These are phyloP conservation scores for Drosophila pseudoobscura DNA, from an alignment of 1,140 invertebrate species.

Conservation along the genomic window DNA sequence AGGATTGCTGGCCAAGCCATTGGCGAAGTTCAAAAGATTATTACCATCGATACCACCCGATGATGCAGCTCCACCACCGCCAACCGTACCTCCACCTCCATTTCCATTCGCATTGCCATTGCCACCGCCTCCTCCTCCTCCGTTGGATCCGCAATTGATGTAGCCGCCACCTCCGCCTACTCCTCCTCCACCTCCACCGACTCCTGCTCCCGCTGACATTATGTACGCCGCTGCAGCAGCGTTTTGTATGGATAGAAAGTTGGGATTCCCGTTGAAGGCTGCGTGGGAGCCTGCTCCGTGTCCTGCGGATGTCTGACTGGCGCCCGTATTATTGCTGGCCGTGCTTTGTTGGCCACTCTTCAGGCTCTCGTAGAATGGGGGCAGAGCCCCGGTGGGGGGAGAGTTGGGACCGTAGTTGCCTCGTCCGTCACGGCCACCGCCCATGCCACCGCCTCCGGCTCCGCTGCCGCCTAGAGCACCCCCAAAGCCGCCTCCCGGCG, in stretches of 20 bases:
- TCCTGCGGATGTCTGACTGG: slow-evolving; percentile 10
- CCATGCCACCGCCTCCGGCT: slow-evolving; percentile 86
- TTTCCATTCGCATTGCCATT: too few species aligned
- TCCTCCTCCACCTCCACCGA: slow-evolving; percentile 15
- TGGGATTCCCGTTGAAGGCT: slow-evolving; percentile 86
- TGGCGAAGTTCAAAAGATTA: slow-evolving; percentile 74
- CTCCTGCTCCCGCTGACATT: slow-evolving; percentile 62
- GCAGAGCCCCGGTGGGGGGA: slow-evolving; percentile 91
- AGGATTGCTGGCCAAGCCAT: slow-evolving; percentile 64
- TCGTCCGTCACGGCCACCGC: slow-evolving; percentile 89
- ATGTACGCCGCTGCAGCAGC: slow-evolving; percentile 73
- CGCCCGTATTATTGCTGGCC: slow-evolving; percentile 39
- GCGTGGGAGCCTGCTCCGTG: slow-evolving; percentile 75
- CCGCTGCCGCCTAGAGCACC: slow-evolving; percentile 86
- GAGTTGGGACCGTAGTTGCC: slow-evolving; percentile 93
- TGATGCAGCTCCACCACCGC: slow-evolving; percentile 11
- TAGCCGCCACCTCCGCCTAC: slow-evolving; percentile 25
- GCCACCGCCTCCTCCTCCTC: background rate
- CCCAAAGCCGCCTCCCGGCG: slow-evolving; percentile 84
- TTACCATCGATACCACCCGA: slow-evolving; percentile 61
- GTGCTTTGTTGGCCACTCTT: slow-evolving; percentile 87
- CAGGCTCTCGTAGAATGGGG: slow-evolving; percentile 92
- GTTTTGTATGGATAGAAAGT: slow-evolving; percentile 85
- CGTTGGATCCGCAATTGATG: slow-evolving; percentile 36
- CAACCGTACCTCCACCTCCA: slow-evolving; percentile 2